A percentile compares a stretch with the other conserved stretches of the same genome.
Evolutionary conservation across 92 coral and sea anemone genomes (phyloP).

Genomic region (Porites lobata): DNA sequence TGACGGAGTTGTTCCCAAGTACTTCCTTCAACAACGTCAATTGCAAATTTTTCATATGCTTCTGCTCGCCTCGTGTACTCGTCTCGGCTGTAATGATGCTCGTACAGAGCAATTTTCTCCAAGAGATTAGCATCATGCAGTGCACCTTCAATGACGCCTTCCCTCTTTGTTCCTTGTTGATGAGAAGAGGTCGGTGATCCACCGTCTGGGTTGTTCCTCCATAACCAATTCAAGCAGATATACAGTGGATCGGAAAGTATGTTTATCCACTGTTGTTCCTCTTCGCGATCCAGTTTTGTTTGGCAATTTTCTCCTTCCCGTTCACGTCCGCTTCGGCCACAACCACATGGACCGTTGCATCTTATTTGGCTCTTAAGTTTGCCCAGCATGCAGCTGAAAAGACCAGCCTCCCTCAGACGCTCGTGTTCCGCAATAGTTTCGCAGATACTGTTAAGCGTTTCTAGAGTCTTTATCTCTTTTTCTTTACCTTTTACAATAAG

Average conservation of each 20-base stretch:
- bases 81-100: constrained; percentile 29
- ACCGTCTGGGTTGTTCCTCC: background rate
- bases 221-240: constrained; percentile 26
- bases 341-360: background rate
- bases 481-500: background rate
- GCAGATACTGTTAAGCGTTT: constrained; percentile 4
- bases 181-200: background rate
- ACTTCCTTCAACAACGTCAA: constrained; percentile 28
- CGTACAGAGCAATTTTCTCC: constrained; percentile 34
- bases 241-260: constrained; percentile 38
- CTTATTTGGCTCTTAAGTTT: background rate
- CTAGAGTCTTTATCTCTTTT: background rate
- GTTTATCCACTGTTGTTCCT: constrained; percentile 19
- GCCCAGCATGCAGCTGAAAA: background rate
- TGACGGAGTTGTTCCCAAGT: background rate
- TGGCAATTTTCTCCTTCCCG: background rate
- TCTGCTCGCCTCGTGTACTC: constrained; percentile 23
- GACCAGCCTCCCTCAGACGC: background rate
- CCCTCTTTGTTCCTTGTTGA: too few species aligned
- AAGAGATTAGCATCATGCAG: constrained; percentile 24
- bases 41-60: constrained; percentile 15
- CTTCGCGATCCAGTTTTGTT: background rate
- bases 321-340: too few species aligned
- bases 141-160: constrained; percentile 8
- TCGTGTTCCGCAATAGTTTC: background rate